Evolutionary conservation across 1,140 invertebrate genomes (phyloP), one percentile per base, ranked within the genome.

Genomic region (Trichonephila clavipes): DNA sequence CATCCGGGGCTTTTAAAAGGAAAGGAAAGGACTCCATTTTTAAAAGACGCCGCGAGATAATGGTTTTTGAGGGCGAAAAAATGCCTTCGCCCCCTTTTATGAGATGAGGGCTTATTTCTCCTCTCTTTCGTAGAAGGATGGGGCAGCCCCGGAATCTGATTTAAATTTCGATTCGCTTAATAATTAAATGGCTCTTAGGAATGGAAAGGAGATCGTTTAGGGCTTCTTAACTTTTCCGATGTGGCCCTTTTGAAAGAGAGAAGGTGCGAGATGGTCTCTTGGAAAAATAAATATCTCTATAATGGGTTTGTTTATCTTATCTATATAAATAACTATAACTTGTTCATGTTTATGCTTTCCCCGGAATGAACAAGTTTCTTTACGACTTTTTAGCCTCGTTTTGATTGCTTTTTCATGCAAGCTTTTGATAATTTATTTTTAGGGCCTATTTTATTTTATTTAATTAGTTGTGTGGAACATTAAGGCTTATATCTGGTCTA

Each of bases 41-140:
- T 92, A 92, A 92, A 87, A 92, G 91, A 85, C 83, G 51, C 59
- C 34, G 59, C 16, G 62, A 92, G 91, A 92, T 92, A 92, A 92
- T 92, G 91, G 82, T 92, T 92, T 92, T 86, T 87, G 91, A 86
- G 64, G 51, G 83, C 64, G 83, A 92, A 92, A 92, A 92, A 92
- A 92, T 92, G 59, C 85, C 58, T 62, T 28, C 24, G 51, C 85
- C 58, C 85, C 51, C n/a, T 87, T 87, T 87, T 61, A 62, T 61
- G 51, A 62, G 51, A 62, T 87, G 85, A 61, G 59, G 72, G 72
- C 72, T 61, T 87, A 87, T 44, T 91, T 19, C 89, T 24, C n/a
- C 62, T 72, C 58, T 58, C 64, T 28, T 34, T 18, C n/a, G 6
- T 14, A 40, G 34, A 28, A 18, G 34, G 72, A 77, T 7, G 28